These are phyloP conservation scores for Cephus spinipes DNA, from an alignment of 2,888 invertebrate genomes.

Conservation along the genomic window DNA sequence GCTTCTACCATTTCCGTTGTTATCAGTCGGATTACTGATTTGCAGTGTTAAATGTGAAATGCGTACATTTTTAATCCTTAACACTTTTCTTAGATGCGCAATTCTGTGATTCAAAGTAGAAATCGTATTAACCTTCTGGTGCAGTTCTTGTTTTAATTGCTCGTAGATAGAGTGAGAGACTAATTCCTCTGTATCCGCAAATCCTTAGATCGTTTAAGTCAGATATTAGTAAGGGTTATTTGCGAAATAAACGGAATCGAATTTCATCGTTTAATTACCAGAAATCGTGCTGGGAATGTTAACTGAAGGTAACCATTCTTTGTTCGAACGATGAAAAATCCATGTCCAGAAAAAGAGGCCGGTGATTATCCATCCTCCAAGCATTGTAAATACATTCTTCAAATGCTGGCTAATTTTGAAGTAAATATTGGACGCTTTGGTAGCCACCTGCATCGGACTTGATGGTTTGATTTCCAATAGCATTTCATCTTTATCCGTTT, in stretches of 20 bases:
- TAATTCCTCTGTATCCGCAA: slow-evolving; percentile 43
- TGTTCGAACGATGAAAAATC: background rate
- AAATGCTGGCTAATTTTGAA: background rate
- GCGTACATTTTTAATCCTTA: slow-evolving; percentile 74
- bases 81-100: slow-evolving; percentile 71
- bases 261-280: background rate
- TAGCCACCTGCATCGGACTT: background rate
- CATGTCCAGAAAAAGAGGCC: background rate
- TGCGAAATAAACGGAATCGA: background rate
- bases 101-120: slow-evolving; percentile 72
- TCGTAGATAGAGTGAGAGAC: slow-evolving; percentile 33
- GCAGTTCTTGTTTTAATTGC: slow-evolving; percentile 68
- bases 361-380: background rate
- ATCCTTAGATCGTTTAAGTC: background rate
- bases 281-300: background rate
- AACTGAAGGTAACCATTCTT: background rate
- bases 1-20: slow-evolving; percentile 2
- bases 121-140: slow-evolving; percentile 70
- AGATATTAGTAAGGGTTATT: background rate
- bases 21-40: background rate
- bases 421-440: background rate
- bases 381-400: background rate
- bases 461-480: background rate
- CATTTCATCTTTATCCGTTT: background rate
- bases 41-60: slow-evolving; percentile 42